A percentile compares a stretch with the other conserved stretches of the same genome.
Conservation (phyloP, 1,140 invertebrate species). For the Brachystomella parvula region DNA sequence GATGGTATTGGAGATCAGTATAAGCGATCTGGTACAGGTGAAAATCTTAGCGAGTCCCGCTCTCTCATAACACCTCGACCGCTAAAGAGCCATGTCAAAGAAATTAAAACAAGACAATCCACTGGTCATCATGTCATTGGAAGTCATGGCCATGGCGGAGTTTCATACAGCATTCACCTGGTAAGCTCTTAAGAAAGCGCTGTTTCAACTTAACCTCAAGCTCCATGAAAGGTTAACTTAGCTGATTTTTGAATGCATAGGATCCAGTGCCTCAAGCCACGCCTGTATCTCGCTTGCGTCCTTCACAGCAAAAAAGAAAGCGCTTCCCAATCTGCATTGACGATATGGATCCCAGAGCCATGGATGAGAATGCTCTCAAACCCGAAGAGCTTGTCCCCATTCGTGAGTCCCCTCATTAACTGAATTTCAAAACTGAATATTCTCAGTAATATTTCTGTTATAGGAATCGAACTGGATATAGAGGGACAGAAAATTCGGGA, state of each 20-base stretch:
- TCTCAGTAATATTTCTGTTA: background rate
- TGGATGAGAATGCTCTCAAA: conserved; percentile 53
- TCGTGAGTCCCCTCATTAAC: conserved; percentile 37
- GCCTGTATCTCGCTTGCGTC: conserved; percentile 48
- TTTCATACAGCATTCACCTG: conserved; percentile 1
- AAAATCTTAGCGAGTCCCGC: no score
- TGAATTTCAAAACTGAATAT: background rate
- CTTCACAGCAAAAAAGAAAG: conserved; percentile 46
- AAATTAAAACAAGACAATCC: background rate
- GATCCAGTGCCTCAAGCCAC: conserved; percentile 62
- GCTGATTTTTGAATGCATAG: no score
- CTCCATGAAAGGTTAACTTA: no score
- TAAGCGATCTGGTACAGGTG: background rate
- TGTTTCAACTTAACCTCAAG: no score
- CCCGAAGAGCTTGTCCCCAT: conserved; percentile 56
- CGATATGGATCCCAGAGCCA: conserved; percentile 50
- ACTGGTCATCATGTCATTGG: background rate
- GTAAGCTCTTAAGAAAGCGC: no score
- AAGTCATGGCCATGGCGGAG: background rate
- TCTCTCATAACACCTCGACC: background rate
- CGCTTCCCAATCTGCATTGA: conserved; percentile 56
- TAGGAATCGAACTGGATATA: conserved; percentile 56
- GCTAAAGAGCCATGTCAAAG: background rate
- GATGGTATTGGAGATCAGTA: background rate
- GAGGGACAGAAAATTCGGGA: conserved; percentile 59